phyloP scores from a whole-genome alignment of 2,113 vertebrate species.

The Oryzias melastigma region DNA sequence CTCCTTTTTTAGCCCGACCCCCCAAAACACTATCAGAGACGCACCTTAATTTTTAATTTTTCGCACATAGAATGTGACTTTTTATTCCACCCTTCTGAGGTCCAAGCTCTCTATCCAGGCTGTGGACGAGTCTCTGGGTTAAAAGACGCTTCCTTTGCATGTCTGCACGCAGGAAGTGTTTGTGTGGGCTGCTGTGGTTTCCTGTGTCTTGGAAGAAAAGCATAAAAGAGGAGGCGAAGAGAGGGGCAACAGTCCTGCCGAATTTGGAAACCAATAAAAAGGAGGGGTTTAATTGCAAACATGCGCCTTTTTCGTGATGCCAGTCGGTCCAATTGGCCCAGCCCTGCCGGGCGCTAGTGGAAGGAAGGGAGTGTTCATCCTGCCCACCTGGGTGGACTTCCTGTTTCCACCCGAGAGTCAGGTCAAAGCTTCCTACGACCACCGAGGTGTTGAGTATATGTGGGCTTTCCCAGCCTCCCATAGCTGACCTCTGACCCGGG shows the following conservation, averaged over 20 bases:
- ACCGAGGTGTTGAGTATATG: slow-evolving; percentile 26
- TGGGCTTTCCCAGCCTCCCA: slow-evolving; percentile 59
- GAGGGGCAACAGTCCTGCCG: slow-evolving; percentile 4
- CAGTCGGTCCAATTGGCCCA: slow-evolving; percentile 20
- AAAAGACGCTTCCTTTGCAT: slow-evolving; percentile 39
- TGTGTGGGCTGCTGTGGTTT: slow-evolving; percentile 35
- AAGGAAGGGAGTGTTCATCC: slow-evolving; percentile 57
- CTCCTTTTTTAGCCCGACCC: too few relatives aligned
- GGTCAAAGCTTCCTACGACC: slow-evolving; percentile 41
- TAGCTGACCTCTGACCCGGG: slow-evolving; percentile 58
- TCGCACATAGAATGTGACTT: too few relatives aligned
- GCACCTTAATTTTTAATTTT: too few relatives aligned
- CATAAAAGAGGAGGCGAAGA: not conserved
- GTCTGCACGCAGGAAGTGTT: slow-evolving; percentile 23
- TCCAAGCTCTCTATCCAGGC: too few relatives aligned
- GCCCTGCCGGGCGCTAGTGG: not conserved
- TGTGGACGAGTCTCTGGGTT: too few relatives aligned
- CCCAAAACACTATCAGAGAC: too few relatives aligned
- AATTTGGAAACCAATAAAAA: not conserved
- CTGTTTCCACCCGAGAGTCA: slow-evolving; percentile 23
- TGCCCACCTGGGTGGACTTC: slow-evolving; percentile 61
- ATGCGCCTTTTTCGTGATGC: not conserved
- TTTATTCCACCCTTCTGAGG: too few relatives aligned
- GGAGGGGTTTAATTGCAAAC: slow-evolving; percentile 13
- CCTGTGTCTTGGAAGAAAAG: slow-evolving; percentile 33